Base-by-base conservation (phyloP, 2,113 vertebrate genomes). In the Antigone vipio region DNA sequence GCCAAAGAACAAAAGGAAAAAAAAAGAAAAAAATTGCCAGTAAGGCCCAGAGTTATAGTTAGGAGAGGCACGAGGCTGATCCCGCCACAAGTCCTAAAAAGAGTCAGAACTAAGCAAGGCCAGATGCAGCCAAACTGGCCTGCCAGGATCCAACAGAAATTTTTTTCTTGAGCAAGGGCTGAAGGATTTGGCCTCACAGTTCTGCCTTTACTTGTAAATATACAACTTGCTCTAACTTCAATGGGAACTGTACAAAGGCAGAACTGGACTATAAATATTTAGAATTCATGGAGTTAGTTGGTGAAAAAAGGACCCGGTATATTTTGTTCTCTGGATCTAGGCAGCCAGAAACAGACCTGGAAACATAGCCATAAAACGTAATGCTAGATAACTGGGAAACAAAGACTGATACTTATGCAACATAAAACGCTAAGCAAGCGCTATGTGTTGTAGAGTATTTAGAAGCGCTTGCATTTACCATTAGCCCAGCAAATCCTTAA, bases 401-500 rank as follows among this genome's bases (percentile, higher is more conserved):
- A 93, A 86, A 96, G 89, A n/a, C 49, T 44, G 80, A 80, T 77
- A 24, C 53, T 95, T 55, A 12, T 1, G 60, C 86, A 88, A 53
- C 75, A 56, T 5, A 11, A 90, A 85, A 44, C 7, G 29, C 88
- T 26, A 92, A 82, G 91, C 81, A 74, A 89, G 92, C 34, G 8
- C 78, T 87, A 11, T 47, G 47, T 62, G 79, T n/a, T 69, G 74
- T 5, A 8, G 62, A 76, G 56, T 21, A 66, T 83, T 96, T 96
- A 60, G 76, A 88, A 91, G 74, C 8, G 1, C 63, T 92, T 90
- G 92, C 93, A 44, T 35, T 93, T 86, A 72, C 83, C 77, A 81
- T 85, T 76, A 80, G 81, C 53, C 84, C 83, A 85, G 92, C 88
- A 93, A 92, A 96, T 96, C 85, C 80, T 82, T 71, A 88, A 76